These are phyloP conservation scores for Paratrypauchen microcephalus DNA, from an alignment of 2,797 vertebrate species.

Conservation along the genomic window DNA sequence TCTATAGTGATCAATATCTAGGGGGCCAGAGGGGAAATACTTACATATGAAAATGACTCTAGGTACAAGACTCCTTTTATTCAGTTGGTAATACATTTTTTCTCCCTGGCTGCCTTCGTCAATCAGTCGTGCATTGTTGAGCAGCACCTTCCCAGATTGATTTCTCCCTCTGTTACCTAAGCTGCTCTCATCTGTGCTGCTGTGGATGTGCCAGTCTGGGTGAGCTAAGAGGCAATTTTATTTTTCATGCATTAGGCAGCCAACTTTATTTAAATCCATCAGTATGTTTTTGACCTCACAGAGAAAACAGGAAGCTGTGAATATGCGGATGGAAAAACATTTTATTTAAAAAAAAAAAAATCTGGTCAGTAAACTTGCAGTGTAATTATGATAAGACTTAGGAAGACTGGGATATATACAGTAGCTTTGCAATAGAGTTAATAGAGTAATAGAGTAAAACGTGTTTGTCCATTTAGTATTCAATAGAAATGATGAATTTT, in stretches of 20 bases:
- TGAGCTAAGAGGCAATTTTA: slow-evolving; percentile 44
- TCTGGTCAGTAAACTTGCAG: slow-evolving; percentile 10
- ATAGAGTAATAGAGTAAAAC: neutral
- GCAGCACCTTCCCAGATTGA: slow-evolving; percentile 57
- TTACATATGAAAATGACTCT: slow-evolving; percentile 51
- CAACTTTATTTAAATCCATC: slow-evolving; percentile 36
- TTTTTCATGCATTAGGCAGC: slow-evolving; percentile 25
- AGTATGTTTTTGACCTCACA: slow-evolving; percentile 24
- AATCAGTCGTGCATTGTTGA: slow-evolving; percentile 66
- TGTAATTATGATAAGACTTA: neutral
- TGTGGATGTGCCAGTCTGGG: slow-evolving; percentile 52
- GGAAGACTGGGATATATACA: neutral
- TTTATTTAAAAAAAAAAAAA: neutral
- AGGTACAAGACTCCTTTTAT: slow-evolving; percentile 25
- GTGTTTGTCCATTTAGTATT: neutral
- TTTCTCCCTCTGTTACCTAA: slow-evolving; percentile 64
- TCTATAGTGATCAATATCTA: slow-evolving; percentile 51
- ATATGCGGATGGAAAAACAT: neutral
- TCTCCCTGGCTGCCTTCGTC: slow-evolving; percentile 35
- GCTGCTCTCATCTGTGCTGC: slow-evolving; percentile 52
- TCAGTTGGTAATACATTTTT: slow-evolving; percentile 41
- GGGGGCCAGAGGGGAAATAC: slow-evolving; percentile 46
- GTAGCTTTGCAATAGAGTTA: too few species aligned
- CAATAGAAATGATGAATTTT: neutral
- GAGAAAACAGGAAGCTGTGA: slow-evolving; percentile 9